Percentiles rank a stretch among this genome's conserved stretches.
Conservation (phyloP, 2,797 vertebrate genomes). For the Pantherophis vulpinus region DNA sequence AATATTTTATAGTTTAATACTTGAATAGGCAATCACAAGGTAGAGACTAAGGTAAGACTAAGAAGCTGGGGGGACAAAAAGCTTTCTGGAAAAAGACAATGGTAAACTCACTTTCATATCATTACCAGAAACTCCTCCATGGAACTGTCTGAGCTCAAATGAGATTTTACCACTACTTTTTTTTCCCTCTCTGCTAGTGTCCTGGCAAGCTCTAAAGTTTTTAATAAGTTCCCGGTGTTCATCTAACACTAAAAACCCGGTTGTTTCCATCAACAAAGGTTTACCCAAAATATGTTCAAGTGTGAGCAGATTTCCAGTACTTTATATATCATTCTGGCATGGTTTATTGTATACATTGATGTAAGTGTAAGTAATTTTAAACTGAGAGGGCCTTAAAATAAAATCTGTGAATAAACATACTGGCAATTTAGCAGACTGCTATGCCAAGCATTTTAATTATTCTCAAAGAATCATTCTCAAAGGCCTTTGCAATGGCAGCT, state of each 20-base stretch:
- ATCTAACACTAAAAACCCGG: not conserved
- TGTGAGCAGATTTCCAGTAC: not conserved
- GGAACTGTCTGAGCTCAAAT: not conserved
- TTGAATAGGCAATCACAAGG: not conserved
- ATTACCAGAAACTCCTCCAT: not conserved
- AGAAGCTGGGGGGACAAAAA: not conserved
- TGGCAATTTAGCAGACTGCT: not conserved
- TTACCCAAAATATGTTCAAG: rapidly evolving
- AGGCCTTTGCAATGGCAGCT: not conserved
- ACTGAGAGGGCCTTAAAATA: not conserved
- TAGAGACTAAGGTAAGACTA: not conserved
- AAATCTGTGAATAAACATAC: not conserved
- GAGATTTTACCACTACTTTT: not conserved
- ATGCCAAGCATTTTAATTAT: not conserved
- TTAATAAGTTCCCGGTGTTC: not conserved
- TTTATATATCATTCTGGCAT: not conserved
- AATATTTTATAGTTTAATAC: not conserved
- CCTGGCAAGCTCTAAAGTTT: not conserved
- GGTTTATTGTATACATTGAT: not conserved
- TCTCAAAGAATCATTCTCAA: not conserved
- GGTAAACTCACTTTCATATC: not conserved
- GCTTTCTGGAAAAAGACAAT: not conserved
- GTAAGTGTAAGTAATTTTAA: not conserved
- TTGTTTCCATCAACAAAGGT: conserved; percentile 11
- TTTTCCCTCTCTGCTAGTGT: not conserved